Evolutionary conservation across 2,113 vertebrate species (phyloP).

Genomic region (Bagarius yarrelli): DNA sequence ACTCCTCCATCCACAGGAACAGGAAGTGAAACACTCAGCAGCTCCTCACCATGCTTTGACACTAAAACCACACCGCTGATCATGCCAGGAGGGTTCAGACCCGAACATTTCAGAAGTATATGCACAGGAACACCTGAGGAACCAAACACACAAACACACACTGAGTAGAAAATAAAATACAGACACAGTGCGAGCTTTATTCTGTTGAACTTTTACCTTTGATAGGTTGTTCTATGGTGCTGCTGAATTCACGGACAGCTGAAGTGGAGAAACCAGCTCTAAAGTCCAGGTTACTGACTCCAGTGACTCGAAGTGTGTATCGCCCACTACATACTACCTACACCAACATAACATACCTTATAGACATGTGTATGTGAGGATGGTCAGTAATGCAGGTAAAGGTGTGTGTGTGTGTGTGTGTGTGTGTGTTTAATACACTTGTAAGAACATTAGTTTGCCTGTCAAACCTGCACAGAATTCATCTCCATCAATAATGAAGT

Average conservation of each 20-base stretch:
- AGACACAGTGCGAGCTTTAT: background rate
- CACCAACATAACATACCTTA: background rate
- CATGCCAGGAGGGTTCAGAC: conserved; percentile 77
- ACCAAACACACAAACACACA: conserved; percentile 7
- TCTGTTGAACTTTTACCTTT: conserved; percentile 73
- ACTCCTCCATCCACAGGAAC: conserved; percentile 70
- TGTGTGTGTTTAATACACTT: background rate
- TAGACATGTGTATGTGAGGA: background rate
- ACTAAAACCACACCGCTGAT: conserved; percentile 79
- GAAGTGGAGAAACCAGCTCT: conserved; percentile 80
- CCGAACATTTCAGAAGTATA: conserved; percentile 81
- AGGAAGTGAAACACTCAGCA: conserved; percentile 70
- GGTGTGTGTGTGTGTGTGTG: too few relatives aligned
- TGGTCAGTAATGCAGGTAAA: background rate
- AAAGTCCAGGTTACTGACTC: conserved; percentile 84
- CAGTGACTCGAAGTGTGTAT: conserved; percentile 85
- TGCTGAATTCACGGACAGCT: conserved; percentile 71
- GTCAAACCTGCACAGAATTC: too few relatives aligned
- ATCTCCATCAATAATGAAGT: background rate
- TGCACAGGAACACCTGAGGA: conserved; percentile 81
- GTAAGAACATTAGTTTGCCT: too few relatives aligned
- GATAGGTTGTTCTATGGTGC: conserved; percentile 78
- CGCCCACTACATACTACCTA: conserved; percentile 84
- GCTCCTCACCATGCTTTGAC: conserved; percentile 74
- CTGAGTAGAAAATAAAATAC: background rate